Base-by-base conservation (phyloP, 2,888 invertebrate genomes). In the Galeruca laticollis region DNA sequence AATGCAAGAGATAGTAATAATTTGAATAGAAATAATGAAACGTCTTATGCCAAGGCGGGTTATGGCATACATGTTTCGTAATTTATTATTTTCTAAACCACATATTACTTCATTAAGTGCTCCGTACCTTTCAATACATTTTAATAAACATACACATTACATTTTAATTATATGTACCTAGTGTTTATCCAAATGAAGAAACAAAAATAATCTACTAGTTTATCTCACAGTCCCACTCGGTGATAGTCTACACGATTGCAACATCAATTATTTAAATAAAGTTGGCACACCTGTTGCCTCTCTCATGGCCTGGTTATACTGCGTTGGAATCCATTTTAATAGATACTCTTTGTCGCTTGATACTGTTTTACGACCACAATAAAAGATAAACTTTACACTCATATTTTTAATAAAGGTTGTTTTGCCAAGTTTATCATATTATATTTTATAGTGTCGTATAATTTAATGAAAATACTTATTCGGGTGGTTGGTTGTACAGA, bases 351-450 rank as follows among this genome's bases (percentile, higher is more conserved):
- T 70, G 67, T 67, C 70, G 70, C 67, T 70, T 67, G 70, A 70
- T 70, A 67, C 70, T 63, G 67, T 54, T 70, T 70, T 70, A 70
- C 60, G 57, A 52, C 63, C 67, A 57, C 59, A 62, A 70, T 70
- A 70, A 70, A 70, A 70, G 70, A 70, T 70, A 70, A 70, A 70
- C 67, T 70, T 70, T 70, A 70, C 67, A 70, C 67, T 70, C 70
- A 63, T 68, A 70, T 70, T 70, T 70, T 68, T 70, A 65, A 70
- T 70, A 70, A 70, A 70, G 59, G 70, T 62, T 57, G 59, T 68
- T 68, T 70, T 68, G 70, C 70, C 57, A 67, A 67, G 59, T 70
- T 70, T 70, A 70, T 70, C 70, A 60, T 68, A 67, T 68, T 68
- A 68, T 70, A 67, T 63, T 70, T 70, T 68, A 70, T 67, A 59